phyloP scores from a whole-genome alignment of 2,113 vertebrate genomes.

The Tyto alba region DNA sequence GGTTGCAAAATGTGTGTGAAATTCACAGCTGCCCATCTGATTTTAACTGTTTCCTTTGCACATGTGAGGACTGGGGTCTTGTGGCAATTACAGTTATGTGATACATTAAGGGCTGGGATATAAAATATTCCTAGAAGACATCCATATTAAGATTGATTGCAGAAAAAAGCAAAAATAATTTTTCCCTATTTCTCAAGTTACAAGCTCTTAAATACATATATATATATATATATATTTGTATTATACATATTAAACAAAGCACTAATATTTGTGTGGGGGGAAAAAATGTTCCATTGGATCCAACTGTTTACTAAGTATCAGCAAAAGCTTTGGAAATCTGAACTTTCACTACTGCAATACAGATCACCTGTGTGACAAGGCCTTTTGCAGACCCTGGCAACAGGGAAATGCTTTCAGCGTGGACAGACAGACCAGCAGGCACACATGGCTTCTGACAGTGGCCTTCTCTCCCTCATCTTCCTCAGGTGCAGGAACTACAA shows the following conservation, averaged over 20 bases:
- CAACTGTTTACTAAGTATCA: neutral
- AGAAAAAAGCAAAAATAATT: neutral
- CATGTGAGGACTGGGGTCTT: neutral
- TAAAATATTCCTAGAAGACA: neutral
- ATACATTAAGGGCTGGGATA: neutral
- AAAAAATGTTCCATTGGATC: neutral
- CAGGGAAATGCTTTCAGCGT: fast-evolving
- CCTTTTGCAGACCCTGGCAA: neutral
- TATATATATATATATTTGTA: no score
- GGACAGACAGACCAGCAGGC: neutral
- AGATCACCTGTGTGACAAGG: neutral
- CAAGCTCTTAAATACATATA: no score
- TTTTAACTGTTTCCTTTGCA: neutral
- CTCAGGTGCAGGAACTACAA: neutral
- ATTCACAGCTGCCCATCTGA: neutral
- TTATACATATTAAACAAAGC: neutral
- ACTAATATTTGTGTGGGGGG: neutral
- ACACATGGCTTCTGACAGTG: fast-evolving
- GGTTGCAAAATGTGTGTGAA: neutral
- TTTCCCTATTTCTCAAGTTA: neutral
- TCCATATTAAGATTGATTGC: neutral
- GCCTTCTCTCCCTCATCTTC: neutral
- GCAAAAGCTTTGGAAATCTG: neutral
- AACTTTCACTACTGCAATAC: neutral
- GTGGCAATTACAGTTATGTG: no score